phyloP scores from a whole-genome alignment of 2,797 vertebrate genomes.

The Poliocrania exsul region DNA sequence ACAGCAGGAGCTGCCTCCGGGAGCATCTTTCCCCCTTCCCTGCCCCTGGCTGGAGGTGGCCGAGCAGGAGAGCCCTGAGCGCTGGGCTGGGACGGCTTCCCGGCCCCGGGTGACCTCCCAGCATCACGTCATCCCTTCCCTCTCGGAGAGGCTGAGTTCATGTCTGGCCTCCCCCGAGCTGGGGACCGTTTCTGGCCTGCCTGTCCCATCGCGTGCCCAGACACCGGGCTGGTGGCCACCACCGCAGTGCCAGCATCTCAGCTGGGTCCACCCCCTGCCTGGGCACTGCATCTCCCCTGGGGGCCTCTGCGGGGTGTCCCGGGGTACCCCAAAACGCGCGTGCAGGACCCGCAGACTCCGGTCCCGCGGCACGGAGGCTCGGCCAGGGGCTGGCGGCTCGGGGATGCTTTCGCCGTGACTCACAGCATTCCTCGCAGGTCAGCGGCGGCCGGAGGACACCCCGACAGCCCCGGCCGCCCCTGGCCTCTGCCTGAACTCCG shows the following conservation, averaged over 20 bases:
- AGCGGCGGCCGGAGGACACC: neutral
- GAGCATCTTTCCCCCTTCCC: neutral
- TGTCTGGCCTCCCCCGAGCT: neutral
- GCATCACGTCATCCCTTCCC: neutral
- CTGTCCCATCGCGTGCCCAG: neutral
- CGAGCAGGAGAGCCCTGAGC: neutral
- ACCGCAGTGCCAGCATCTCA: accelerated
- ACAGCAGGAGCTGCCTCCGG: neutral
- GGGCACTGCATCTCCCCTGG: neutral
- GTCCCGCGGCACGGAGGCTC: neutral
- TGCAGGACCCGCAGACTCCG: accelerated
- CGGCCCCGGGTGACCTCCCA: neutral
- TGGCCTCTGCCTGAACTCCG: neutral
- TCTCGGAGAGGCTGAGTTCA: slow-evolving; percentile 11
- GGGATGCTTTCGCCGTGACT: slow-evolving; percentile 22
- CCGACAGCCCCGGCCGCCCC: neutral
- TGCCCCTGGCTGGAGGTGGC: neutral
- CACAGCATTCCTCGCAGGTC: slow-evolving; percentile 43
- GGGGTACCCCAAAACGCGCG: neutral
- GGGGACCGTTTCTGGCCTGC: neutral
- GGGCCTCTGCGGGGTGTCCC: accelerated
- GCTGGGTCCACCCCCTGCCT: accelerated
- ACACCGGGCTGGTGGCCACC: neutral
- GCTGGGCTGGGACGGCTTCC: neutral
- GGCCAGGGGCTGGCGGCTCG: neutral